Evolutionary conservation across 2,797 vertebrate species (phyloP).

Genomic region (Martes flavigula): DNA sequence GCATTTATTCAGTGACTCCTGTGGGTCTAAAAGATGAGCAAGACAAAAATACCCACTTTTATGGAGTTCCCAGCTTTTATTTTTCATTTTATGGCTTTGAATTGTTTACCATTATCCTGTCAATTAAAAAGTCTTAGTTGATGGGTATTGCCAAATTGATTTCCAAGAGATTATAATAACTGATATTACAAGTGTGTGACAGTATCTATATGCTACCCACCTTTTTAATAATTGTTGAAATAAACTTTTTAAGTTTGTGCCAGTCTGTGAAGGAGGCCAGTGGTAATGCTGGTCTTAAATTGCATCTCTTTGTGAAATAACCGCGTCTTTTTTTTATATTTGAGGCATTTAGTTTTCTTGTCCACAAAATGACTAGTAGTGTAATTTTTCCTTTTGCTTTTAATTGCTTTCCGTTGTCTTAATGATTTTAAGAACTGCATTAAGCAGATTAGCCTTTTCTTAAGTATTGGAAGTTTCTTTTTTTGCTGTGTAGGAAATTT

Average conservation of each 20-base stretch:
- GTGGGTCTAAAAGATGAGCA: neutral
- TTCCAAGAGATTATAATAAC: neutral
- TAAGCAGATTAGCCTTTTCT: neutral
- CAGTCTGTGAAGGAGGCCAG: neutral
- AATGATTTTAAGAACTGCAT: neutral
- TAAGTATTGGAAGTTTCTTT: neutral
- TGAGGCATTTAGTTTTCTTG: slow-evolving; percentile 5
- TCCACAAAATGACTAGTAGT: neutral
- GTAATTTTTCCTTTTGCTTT: neutral
- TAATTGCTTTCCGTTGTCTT: neutral
- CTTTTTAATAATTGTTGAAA: neutral
- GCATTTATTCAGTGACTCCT: neutral
- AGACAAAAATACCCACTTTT: neutral
- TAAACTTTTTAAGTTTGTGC: neutral
- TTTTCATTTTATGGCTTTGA: slow-evolving; percentile 13
- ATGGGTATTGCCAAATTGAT: neutral
- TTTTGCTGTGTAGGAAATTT: neutral
- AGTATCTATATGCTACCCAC: neutral
- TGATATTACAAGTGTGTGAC: neutral
- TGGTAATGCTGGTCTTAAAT: neutral
- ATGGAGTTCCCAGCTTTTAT: neutral
- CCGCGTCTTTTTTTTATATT: neutral
- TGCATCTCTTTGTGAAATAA: neutral
- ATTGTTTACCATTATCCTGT: neutral
- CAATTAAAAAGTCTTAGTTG: neutral